A percentile compares a stretch with the other conserved stretches of the same genome.
Conservation (phyloP, 2,888 invertebrate species). For the Hetaerina titia region DNA sequence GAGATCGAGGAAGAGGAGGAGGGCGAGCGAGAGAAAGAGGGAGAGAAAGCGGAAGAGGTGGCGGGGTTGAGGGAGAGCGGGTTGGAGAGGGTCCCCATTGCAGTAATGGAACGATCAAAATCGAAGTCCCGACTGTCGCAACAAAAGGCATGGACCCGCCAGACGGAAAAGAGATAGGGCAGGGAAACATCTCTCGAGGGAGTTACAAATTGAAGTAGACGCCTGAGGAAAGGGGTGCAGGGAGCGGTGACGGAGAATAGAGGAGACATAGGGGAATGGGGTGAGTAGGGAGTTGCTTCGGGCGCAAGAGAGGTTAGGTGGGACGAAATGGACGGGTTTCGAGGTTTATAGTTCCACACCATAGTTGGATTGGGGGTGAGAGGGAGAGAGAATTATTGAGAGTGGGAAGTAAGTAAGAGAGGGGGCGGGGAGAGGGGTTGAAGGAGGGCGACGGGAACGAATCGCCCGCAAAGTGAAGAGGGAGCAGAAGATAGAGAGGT, state of each 20-base stretch:
- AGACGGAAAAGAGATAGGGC: conserved; percentile 6
- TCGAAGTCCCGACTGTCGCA: conserved; percentile 51
- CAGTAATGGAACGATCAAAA: conserved; percentile 59
- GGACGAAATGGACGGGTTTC: background rate
- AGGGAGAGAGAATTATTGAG: background rate
- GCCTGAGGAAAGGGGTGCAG: background rate
- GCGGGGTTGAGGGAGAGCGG: background rate
- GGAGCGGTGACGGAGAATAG: background rate
- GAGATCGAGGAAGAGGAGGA: background rate
- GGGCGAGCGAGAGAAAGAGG: too few species aligned
- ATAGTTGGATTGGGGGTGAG: background rate
- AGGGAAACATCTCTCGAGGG: conserved; percentile 20
- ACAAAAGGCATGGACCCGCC: conserved; percentile 36
- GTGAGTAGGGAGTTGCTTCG: too few species aligned
- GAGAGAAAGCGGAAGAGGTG: background rate
- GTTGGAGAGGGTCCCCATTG: background rate
- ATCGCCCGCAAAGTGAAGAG: background rate
- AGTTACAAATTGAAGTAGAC: conserved; percentile 58
- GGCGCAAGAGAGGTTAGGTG: background rate
- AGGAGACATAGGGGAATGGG: too few species aligned
- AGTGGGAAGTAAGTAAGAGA: background rate
- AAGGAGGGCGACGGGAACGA: background rate
- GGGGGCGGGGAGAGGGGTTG: background rate
- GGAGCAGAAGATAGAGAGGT: background rate
- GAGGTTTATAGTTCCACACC: background rate